Conservation (phyloP, 2,113 vertebrate genomes). For the Rynchops niger region DNA sequence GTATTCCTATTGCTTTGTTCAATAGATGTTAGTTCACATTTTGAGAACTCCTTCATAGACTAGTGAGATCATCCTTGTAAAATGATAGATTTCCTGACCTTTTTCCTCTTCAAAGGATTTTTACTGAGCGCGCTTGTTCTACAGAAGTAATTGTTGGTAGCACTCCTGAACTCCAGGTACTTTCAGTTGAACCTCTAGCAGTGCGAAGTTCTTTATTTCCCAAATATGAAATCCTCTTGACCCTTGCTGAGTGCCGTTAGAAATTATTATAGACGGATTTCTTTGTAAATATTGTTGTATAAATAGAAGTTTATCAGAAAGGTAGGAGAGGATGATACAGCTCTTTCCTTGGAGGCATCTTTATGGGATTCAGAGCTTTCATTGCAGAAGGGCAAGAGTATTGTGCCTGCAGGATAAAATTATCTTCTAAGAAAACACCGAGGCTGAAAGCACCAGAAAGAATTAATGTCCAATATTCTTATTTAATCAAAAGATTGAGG, state of each 20-base stretch:
- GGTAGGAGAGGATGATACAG: background rate
- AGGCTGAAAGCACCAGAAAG: background rate
- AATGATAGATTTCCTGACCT: constrained; percentile 14
- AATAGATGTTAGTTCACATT: background rate
- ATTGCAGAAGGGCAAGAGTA: background rate
- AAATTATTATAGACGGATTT: background rate
- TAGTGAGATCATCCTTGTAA: background rate
- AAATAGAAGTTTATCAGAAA: background rate
- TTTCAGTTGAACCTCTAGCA: background rate
- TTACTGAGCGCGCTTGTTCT: background rate
- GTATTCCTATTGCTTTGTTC: background rate
- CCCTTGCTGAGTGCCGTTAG: background rate
- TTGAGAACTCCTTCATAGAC: background rate
- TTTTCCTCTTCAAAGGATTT: background rate
- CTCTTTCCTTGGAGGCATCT: background rate
- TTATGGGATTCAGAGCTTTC: background rate
- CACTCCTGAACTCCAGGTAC: background rate
- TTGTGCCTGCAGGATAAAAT: background rate
- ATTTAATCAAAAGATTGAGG: background rate
- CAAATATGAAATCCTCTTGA: constrained; percentile 6
- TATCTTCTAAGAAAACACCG: background rate
- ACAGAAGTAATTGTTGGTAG: background rate
- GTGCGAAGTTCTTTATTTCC: background rate
- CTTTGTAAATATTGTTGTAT: background rate
- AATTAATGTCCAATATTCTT: background rate